A percentile compares a stretch with the other conserved stretches of the same genome.
Evolutionary conservation across 2,797 vertebrate genomes (phyloP).

Genomic region (Melopsittacus undulatus): DNA sequence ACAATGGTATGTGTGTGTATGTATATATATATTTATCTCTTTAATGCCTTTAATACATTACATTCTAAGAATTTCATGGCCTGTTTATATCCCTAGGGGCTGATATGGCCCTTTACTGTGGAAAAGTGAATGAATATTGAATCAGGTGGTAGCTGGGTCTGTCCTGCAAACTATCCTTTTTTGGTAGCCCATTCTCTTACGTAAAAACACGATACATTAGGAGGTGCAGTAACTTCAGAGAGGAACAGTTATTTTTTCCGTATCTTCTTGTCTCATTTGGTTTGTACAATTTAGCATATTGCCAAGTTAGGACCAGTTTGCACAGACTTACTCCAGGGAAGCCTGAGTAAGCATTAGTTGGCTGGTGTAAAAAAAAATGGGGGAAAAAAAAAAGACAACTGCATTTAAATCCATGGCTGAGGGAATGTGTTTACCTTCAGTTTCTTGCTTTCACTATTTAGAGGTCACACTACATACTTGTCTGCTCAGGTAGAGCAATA

Average conservation of each 20-base stretch:
- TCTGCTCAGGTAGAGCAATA: conserved; percentile 32
- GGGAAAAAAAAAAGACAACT: neutral
- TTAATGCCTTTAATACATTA: neutral
- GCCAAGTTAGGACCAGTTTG: neutral
- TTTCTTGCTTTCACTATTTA: conserved; percentile 5
- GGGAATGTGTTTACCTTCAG: neutral
- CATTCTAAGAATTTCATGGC: neutral
- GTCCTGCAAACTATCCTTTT: neutral
- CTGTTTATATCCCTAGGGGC: neutral
- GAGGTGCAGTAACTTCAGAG: neutral
- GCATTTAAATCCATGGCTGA: neutral
- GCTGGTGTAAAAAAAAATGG: neutral
- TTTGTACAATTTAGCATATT: neutral
- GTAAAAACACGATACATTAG: neutral
- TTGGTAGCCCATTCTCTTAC: neutral
- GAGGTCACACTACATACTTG: neutral
- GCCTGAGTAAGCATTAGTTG: neutral
- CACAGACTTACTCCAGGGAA: neutral
- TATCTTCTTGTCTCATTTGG: neutral
- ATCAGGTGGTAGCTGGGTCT: neutral
- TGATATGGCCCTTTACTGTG: neutral
- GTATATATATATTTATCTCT: neutral
- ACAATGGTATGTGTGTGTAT: neutral
- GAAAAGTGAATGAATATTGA: neutral
- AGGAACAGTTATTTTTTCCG: neutral